Evolutionary conservation across 2,113 vertebrate genomes (phyloP).

Genomic region (Mionectes macconnelli): DNA sequence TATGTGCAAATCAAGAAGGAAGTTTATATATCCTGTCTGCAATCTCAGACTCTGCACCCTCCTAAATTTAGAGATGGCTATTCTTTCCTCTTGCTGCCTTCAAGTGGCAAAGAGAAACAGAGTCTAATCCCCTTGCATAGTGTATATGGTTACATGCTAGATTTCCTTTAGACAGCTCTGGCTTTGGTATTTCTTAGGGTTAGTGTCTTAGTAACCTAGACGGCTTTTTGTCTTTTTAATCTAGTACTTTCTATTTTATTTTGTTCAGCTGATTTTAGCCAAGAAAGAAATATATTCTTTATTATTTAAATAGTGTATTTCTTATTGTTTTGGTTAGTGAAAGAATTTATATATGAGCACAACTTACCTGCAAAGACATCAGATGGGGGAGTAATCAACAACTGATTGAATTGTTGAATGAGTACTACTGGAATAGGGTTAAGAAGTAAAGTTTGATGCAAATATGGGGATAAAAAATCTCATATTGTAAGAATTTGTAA

Average conservation of each 20-base stretch:
- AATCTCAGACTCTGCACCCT: neutral
- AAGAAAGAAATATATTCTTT: neutral
- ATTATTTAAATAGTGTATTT: neutral
- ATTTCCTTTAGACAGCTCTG: neutral
- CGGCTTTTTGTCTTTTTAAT: neutral
- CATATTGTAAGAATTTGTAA: neutral
- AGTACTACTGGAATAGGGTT: neutral
- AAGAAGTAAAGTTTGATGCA: neutral
- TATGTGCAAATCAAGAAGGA: neutral
- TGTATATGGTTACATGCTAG: neutral
- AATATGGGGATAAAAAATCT: neutral
- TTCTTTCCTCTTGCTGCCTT: slow-evolving; percentile 3
- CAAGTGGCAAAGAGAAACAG: neutral
- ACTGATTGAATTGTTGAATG: neutral
- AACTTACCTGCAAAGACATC: neutral
- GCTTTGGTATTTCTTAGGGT: neutral
- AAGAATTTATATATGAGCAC: neutral
- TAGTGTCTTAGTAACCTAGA: neutral
- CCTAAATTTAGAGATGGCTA: neutral
- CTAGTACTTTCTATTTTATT: neutral
- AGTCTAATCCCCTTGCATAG: neutral
- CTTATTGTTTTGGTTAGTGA: neutral
- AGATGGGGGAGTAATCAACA: neutral
- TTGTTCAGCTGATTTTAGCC: neutral
- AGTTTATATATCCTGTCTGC: neutral